Base-by-base conservation (phyloP, 2,888 invertebrate genomes). In the Frankliniella intonsa region DNA sequence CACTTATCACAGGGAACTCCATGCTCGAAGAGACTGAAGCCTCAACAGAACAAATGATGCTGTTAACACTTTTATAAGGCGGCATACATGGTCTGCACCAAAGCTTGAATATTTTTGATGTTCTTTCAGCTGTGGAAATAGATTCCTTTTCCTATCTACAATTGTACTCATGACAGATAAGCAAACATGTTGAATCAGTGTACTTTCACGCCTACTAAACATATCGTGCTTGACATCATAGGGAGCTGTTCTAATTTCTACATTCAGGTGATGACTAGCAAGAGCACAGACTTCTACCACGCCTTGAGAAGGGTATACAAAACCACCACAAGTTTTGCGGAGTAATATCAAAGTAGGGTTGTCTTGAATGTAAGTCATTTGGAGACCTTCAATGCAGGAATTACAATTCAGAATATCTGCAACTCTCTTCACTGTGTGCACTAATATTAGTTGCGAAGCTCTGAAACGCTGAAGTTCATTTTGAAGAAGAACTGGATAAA, bases 391-490 rank as follows among this genome's bases (percentile, higher is more conserved):
- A 12, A 76, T 76, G 25, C 69, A 76, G 2, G 22, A 25, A 25
- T 76, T 76, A 25, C 69, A 76, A 12, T 76, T 22, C 22, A 76
- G 69, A 25, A 76, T 25, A 76, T 76, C 69, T 22, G 69, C 69
- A 9, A 76, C 69, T 25, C 69, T 76, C 25, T 76, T 76, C 22
- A 76, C 69, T 25, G 69, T 76, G 10, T 76, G 69, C 22, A 76
- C 69, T 9, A 76, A 22, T 11, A 76, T 22, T 22, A 76, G 25
- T 76, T 76, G 69, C 11, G 69, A 76, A 76, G 69, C n/a, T 22
- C 69, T 25, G 25, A 76, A 76, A 25, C 69, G 69, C 69, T 76
- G 69, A 12, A 76, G 69, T 25, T 76, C 69, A 25, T 76, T 76
- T 22, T 76, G 69, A 25, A 76, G 69, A 11, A 76, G 25, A 25